These are phyloP conservation scores for Tolypeutes matacus DNA, from an alignment of 2,797 vertebrate genomes.

Conservation along the genomic window DNA sequence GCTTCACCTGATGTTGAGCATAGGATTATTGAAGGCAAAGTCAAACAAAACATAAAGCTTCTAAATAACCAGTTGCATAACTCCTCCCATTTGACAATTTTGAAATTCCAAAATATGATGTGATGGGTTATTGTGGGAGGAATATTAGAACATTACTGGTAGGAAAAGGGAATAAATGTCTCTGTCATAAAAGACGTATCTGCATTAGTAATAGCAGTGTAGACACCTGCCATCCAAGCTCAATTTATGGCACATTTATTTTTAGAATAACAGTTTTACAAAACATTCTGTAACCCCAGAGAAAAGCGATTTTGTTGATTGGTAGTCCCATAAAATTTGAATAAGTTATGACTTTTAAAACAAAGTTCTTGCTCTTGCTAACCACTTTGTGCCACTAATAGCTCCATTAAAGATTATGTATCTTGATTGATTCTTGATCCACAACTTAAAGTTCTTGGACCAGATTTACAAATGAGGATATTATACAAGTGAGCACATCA, in stretches of 20 bases:
- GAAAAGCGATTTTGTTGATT: constrained; percentile 71
- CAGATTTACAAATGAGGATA: constrained; percentile 82
- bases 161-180: constrained; percentile 72
- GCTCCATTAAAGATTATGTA: constrained; percentile 64
- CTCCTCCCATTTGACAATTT: constrained; percentile 60
- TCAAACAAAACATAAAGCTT: constrained; percentile 14
- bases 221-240: constrained; percentile 38
- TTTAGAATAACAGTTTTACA: constrained; percentile 71
- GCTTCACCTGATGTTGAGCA: constrained; percentile 40
- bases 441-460: constrained; percentile 72
- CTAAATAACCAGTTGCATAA: constrained; percentile 50
- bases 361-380: constrained; percentile 76
- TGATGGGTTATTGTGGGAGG: constrained; percentile 69
- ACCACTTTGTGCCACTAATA: constrained; percentile 47
- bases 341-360: constrained; percentile 75
- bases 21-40: constrained; percentile 49
- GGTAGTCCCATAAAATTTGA: constrained; percentile 71
- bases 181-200: constrained; percentile 75
- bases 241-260: constrained; percentile 39
- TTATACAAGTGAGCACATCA: constrained; percentile 72
- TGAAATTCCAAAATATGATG: constrained; percentile 71
- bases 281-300: constrained; percentile 71
- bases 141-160: constrained; percentile 72
- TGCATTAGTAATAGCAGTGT: constrained; percentile 47
- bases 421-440: constrained; percentile 72